phyloP scores from a whole-genome alignment of 2,113 vertebrate genomes.

The Caloenas nicobarica region DNA sequence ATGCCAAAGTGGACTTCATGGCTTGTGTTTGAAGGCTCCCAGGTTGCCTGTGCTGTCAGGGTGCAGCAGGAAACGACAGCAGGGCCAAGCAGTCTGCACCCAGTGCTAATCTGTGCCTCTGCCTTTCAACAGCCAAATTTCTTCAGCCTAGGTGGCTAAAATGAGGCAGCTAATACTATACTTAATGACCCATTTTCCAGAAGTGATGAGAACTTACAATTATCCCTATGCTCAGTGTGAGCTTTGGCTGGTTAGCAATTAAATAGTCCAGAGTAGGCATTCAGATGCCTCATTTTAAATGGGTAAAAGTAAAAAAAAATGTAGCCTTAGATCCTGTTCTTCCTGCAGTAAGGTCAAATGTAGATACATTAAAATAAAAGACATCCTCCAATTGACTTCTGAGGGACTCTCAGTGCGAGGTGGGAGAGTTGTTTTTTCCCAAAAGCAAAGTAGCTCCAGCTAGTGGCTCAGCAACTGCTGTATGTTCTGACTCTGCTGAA shows the following conservation, averaged over 20 bases:
- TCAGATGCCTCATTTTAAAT: not conserved
- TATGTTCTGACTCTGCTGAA: not conserved
- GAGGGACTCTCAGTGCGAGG: not conserved
- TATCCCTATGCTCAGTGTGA: not conserved
- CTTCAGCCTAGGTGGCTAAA: slow-evolving; percentile 18
- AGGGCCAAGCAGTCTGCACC: not conserved
- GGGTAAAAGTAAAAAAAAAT: not conserved
- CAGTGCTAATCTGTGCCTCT: not conserved
- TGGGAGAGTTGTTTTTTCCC: not conserved
- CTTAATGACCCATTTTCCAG: slow-evolving; percentile 55
- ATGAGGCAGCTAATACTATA: slow-evolving; percentile 25
- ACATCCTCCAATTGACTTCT: not conserved
- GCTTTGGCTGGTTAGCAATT: not conserved
- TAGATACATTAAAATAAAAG: not conserved
- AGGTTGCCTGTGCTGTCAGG: not conserved
- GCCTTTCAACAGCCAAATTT: slow-evolving; percentile 12
- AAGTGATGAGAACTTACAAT: slow-evolving; percentile 36
- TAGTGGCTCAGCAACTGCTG: not conserved
- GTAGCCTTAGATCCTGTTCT: not conserved
- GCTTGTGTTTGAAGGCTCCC: not conserved
- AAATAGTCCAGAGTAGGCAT: not conserved
- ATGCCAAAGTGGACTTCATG: not conserved
- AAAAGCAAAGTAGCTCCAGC: not conserved
- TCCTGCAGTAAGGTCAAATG: not conserved
- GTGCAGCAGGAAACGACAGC: not conserved